These are phyloP conservation scores for Corythornis cristatus DNA, from an alignment of 2,113 vertebrate genomes.

Conservation along the genomic window DNA sequence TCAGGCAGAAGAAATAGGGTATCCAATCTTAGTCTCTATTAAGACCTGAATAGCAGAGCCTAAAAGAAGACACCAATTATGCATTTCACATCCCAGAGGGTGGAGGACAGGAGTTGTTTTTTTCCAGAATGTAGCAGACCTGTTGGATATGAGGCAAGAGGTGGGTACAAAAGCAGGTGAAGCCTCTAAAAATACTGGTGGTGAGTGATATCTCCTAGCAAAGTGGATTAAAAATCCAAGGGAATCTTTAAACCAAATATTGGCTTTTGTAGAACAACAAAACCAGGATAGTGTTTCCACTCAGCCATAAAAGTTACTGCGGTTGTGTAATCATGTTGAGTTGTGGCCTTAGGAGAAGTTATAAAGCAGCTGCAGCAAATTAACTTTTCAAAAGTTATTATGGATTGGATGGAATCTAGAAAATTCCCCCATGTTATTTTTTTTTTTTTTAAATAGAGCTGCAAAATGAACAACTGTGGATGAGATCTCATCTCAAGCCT, in stretches of 20 bases:
- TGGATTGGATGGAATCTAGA: constrained; percentile 55
- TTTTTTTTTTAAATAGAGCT: neutral
- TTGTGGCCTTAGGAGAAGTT: constrained; percentile 61
- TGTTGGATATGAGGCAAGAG: neutral
- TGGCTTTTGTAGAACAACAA: constrained; percentile 60
- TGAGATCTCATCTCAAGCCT: neutral
- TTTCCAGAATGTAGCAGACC: neutral
- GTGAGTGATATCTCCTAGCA: neutral
- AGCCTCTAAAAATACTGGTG: neutral
- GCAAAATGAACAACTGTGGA: neutral
- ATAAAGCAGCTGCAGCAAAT: constrained; percentile 64
- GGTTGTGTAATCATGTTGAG: constrained; percentile 63
- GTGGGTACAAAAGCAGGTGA: neutral
- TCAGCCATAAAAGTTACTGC: constrained; percentile 53
- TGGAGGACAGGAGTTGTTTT: neutral
- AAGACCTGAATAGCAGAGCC: neutral
- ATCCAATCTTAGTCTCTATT: neutral
- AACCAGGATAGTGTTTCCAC: constrained; percentile 49
- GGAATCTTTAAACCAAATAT: constrained; percentile 55
- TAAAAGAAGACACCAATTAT: neutral
- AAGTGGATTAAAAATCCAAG: constrained; percentile 57
- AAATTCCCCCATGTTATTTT: constrained; percentile 15
- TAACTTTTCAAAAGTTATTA: constrained; percentile 64
- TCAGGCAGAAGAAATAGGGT: neutral
- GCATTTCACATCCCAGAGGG: neutral